phyloP scores from a whole-genome alignment of 1,140 invertebrate species.

The Samia ricini region DNA sequence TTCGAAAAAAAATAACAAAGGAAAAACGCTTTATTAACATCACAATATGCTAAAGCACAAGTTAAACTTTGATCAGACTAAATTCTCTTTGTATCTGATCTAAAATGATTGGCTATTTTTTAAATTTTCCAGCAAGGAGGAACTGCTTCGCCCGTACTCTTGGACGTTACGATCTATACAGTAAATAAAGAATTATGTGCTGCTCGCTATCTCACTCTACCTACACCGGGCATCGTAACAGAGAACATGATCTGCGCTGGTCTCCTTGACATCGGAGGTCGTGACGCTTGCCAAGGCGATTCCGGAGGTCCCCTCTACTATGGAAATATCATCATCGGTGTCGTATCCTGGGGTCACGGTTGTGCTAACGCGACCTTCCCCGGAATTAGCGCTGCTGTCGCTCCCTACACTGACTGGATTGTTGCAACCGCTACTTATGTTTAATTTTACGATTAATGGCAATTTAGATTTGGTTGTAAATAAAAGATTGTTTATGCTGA shows the following conservation, averaged over 20 bases:
- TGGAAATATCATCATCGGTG: slow-evolving; percentile 55
- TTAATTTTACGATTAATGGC: too few relatives aligned
- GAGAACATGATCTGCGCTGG: slow-evolving; percentile 53
- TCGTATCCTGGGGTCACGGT: slow-evolving; percentile 77
- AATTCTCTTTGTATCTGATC: too few relatives aligned
- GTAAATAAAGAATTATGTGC: slow-evolving; percentile 34
- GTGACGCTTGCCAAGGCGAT: slow-evolving; percentile 83
- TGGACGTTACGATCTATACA: slow-evolving; percentile 32
- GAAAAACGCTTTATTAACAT: too few relatives aligned
- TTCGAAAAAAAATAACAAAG: too few relatives aligned
- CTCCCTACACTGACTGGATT: slow-evolving; percentile 62
- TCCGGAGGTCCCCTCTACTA: slow-evolving; percentile 81
- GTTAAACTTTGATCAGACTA: too few relatives aligned
- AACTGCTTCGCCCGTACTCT: slow-evolving; percentile 62
- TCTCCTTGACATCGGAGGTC: slow-evolving; percentile 35
- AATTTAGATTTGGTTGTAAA: too few relatives aligned
- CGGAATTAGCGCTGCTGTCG: slow-evolving; percentile 79
- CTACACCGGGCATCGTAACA: slow-evolving; percentile 23
- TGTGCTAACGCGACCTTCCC: slow-evolving; percentile 77
- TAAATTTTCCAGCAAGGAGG: slow-evolving; percentile 47
- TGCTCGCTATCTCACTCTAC: slow-evolving; percentile 23
- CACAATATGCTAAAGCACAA: too few relatives aligned
- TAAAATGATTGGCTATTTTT: background rate
- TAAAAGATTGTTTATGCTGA: too few relatives aligned
- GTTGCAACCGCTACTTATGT: slow-evolving; percentile 32